Evolutionary conservation across 2,797 vertebrate species (phyloP).

Genomic region (Ciconia nigra): DNA sequence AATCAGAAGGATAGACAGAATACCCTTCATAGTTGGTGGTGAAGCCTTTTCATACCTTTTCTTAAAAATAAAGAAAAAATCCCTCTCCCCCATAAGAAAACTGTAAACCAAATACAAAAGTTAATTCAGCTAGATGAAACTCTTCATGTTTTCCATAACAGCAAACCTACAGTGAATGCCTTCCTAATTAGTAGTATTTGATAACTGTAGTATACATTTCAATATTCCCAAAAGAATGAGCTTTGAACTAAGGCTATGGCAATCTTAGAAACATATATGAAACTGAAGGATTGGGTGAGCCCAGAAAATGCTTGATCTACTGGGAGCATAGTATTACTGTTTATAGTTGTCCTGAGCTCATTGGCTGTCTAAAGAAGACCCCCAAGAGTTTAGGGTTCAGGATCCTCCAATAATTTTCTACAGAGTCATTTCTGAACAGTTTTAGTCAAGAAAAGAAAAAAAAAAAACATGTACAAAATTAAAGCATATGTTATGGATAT

Average conservation of each 20-base stretch:
- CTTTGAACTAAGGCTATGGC: background rate
- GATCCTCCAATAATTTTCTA: background rate
- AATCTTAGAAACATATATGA: background rate
- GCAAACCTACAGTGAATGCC: background rate
- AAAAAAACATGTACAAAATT: too few relatives aligned
- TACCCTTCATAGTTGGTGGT: background rate
- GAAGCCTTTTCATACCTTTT: background rate
- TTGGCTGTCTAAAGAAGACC: background rate
- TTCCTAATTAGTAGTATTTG: background rate
- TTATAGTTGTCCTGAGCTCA: background rate
- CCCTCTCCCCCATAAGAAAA: background rate
- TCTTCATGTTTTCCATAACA: background rate
- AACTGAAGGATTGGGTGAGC: background rate
- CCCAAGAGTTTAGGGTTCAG: rapidly evolving
- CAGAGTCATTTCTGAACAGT: background rate
- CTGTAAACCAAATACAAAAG: background rate
- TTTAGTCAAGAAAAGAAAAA: background rate
- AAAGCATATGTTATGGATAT: background rate
- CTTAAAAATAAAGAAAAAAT: background rate
- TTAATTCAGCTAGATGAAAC: background rate
- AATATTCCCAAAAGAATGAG: background rate
- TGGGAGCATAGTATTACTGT: background rate
- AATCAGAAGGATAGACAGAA: background rate
- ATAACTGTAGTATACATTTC: background rate
- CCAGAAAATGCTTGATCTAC: background rate